These are phyloP conservation scores for Pelobates fuscus DNA, from an alignment of 2,113 vertebrate genomes.

Conservation along the genomic window DNA sequence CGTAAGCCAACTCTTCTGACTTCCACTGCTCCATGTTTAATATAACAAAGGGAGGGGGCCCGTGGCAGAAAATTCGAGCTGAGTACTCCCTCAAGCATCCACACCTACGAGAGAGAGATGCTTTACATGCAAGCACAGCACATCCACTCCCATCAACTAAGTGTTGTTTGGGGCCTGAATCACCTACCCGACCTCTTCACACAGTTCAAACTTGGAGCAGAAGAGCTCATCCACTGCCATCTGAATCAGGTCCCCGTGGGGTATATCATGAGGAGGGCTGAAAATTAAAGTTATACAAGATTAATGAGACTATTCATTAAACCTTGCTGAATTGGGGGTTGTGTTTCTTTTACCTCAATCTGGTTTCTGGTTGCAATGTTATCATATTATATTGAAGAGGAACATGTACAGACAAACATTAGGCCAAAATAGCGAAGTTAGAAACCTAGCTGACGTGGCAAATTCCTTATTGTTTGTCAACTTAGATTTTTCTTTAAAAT, in stretches of 20 bases:
- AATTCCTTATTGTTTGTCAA: too few relatives aligned
- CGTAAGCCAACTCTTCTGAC: constrained; percentile 84
- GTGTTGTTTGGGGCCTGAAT: not conserved
- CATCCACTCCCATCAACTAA: not conserved
- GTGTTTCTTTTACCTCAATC: too few relatives aligned
- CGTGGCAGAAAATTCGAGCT: constrained; percentile 80
- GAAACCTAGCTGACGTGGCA: too few relatives aligned
- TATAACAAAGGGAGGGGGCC: constrained; percentile 84
- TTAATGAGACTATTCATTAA: too few relatives aligned
- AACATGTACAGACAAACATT: too few relatives aligned
- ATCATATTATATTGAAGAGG: too few relatives aligned
- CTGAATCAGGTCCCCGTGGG: constrained; percentile 80
- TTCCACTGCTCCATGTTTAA: constrained; percentile 90
- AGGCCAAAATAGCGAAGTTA: too few relatives aligned
- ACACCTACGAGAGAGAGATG: constrained; percentile 68
- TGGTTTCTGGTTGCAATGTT: too few relatives aligned
- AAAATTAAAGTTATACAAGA: not conserved
- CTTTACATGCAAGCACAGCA: not conserved
- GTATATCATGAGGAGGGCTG: constrained; percentile 82
- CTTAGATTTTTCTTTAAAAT: too few relatives aligned
- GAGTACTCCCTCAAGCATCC: constrained; percentile 81
- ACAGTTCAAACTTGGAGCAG: constrained; percentile 77
- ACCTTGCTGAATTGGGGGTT: too few relatives aligned
- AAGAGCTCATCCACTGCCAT: constrained; percentile 82
- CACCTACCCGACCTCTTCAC: constrained; percentile 76